Evolutionary conservation across 2,113 vertebrate genomes (phyloP), one percentile per base, ranked within the genome.

Genomic region (Holacanthus passer): DNA sequence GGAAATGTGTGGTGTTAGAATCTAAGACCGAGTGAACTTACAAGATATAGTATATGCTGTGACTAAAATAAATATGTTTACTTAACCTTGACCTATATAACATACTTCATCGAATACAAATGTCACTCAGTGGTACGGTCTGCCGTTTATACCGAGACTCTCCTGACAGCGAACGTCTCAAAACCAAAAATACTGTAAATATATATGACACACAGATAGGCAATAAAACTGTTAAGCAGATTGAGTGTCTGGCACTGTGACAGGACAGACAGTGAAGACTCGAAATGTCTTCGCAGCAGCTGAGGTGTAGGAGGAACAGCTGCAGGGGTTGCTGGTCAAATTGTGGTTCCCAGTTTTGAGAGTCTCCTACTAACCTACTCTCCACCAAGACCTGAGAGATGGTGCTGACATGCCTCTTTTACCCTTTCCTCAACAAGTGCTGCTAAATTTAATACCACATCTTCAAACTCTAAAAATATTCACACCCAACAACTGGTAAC

Each of bases 401-500:
- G 55, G 63, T 66, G 82, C 89, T 88, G 87, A 88, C 85, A 59
- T 52, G 78, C 53, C 73, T 87, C 65, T 84, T 84, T 86, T 45
- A 74, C 47, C 24, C 82, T 64, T 85, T 89, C 62, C 60, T 88
- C 83, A 77, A 91, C 87, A 92, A 87, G 88, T 82, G 86, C 70
- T 85, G 81, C 91, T 93, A 92, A 93, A 94, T 92, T 88, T 94
- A 94, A 94, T 89, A 77, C 68, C 68, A 83, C 81, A 90, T 87
- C 90, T 87, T 69, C 52, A 90, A 92, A 86, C 35, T 77, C 92
- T 93, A 94, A 94, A 95, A 90, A 94, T 94, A 95, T 93, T 89
- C 67, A 69, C 70, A 73, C 37, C 69, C 81, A 92, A 89, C 93
- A 94, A 93, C 90, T 92, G 94, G 76, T 73, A 65, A 77, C 65